Base-by-base conservation (phyloP, 2,888 invertebrate species). In the Nyleta sp. region DNA sequence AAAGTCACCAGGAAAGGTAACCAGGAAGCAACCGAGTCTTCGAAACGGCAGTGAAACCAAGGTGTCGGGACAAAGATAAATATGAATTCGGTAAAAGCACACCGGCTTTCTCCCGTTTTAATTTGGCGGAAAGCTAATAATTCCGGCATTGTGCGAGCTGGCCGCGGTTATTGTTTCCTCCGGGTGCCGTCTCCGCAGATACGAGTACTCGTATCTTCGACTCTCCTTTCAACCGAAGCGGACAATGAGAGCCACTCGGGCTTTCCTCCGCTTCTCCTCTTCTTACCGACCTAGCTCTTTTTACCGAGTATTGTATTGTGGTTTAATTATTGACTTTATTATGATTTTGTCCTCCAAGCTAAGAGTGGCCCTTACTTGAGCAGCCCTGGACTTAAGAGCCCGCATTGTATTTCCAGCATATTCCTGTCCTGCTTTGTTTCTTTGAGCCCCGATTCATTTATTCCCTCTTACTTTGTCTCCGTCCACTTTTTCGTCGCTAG, bases 301-400 rank as follows among this genome's bases (percentile, higher is more conserved):
- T 82, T 80, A 77, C 78, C 73, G 44, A 67, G 70, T 78, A 75
- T 80, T 82, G 77, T 82, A 82, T 82, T 79, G 84, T 83, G 80
- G 81, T 85, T 88, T 88, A 87, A 89, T 89, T 89, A 89, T 87
- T 87, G 87, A 85, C 86, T 87, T 88, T 87, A 88, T 88, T 88
- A 88, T 88, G 83, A 88, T 87, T 88, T 86, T 84, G 85, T 87
- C 86, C 85, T 85, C 82, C 84, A 74, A 82, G 70, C 81, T 78
- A 77, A 78, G 81, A 82, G 81, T 74, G 72, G 80, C 79, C 81
- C 79, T 65, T 72, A 72, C 79, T 68, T 48, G 72, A 75, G 77
- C 74, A 77, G 70, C 77, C 68, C 74, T 73, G 59, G 79, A 72
- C 77, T 75, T 76, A 71, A 80, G 73, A 72, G 75, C 57, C 68